Evolutionary conservation across 2,797 vertebrate species (phyloP).

Genomic region (Taenioides sp.): DNA sequence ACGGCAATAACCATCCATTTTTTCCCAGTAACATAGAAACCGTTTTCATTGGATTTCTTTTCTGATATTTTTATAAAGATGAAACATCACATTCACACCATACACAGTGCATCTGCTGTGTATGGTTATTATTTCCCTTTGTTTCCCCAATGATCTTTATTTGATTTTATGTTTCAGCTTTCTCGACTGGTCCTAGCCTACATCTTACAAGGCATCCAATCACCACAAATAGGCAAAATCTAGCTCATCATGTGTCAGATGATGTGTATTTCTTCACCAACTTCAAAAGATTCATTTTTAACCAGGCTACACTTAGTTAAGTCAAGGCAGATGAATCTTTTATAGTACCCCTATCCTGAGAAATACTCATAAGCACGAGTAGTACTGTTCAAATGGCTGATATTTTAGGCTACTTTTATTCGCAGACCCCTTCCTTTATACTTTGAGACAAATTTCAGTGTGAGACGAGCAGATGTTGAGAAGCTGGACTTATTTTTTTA

Average conservation of each 20-base stretch:
- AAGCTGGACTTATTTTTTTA: constrained; percentile 55
- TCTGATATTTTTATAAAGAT: constrained; percentile 58
- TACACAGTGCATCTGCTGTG: constrained; percentile 76
- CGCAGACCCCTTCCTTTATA: constrained; percentile 3
- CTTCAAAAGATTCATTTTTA: constrained; percentile 33
- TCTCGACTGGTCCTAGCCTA: constrained; percentile 77
- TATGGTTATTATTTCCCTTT: constrained; percentile 73
- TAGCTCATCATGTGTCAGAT: constrained; percentile 54
- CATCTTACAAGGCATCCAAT: constrained; percentile 74
- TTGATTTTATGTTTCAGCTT: constrained; percentile 70
- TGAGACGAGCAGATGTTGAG: constrained; percentile 75
- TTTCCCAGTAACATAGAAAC: constrained; percentile 65
- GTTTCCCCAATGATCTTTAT: constrained; percentile 54
- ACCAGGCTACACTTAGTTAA: constrained; percentile 30
- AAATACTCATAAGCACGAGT: constrained; percentile 14
- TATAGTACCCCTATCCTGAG: constrained; percentile 43
- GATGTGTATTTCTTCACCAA: constrained; percentile 60
- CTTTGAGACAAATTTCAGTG: constrained; percentile 36
- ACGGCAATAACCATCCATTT: constrained; percentile 75
- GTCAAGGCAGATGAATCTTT: constrained; percentile 58
- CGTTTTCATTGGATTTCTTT: constrained; percentile 69
- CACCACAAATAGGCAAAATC: constrained; percentile 40
- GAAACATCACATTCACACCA: constrained; percentile 79
- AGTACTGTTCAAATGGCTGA: constrained; percentile 2
- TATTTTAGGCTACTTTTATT: not conserved